Percentiles rank a stretch among this genome's conserved stretches.
Evolutionary conservation across 1,140 invertebrate genomes (phyloP).

Genomic region (Macrotrachela quadricornifera): DNA sequence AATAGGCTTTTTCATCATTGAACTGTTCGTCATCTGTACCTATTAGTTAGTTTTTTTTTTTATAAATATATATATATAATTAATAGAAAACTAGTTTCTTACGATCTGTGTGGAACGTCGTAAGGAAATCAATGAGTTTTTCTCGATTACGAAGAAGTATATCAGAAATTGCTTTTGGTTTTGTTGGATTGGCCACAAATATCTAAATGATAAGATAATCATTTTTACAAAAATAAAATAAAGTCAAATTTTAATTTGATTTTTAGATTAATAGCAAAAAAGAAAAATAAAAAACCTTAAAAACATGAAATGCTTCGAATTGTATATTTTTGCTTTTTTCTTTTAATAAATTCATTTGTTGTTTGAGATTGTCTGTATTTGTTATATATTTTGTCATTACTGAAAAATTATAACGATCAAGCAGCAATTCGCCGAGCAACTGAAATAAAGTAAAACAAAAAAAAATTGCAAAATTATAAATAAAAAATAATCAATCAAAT

Average conservation of each 20-base stretch:
- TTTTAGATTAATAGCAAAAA: neutral
- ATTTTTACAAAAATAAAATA: neutral
- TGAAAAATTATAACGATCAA: conserved; percentile 96
- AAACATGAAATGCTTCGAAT: conserved; percentile 99
- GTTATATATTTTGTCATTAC: conserved; percentile 97
- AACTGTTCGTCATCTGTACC: conserved; percentile 83
- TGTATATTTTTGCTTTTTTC: conserved; percentile 97
- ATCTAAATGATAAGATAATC: conserved; percentile 42
- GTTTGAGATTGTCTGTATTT: conserved; percentile 92
- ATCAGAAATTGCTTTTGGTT: conserved; percentile 93
- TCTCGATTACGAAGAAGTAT: conserved; percentile 94
- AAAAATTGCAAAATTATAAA: conserved; percentile 3
- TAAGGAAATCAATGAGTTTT: conserved; percentile 91
- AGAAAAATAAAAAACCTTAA: conserved; percentile 52
- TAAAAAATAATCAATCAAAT: neutral
- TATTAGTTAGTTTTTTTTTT: no score
- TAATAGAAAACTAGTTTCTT: neutral
- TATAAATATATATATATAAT: no score
- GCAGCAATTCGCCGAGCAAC: conserved; percentile 77
- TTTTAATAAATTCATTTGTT: conserved; percentile 99
- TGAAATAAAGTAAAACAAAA: conserved; percentile 14
- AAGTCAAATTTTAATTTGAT: no score
- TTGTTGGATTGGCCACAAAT: conserved; percentile 99
- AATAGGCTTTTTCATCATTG: conserved; percentile 98
- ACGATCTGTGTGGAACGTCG: conserved; percentile 94